Conservation (phyloP, 1,140 invertebrate species). For the Diuraphis noxia region DNA sequence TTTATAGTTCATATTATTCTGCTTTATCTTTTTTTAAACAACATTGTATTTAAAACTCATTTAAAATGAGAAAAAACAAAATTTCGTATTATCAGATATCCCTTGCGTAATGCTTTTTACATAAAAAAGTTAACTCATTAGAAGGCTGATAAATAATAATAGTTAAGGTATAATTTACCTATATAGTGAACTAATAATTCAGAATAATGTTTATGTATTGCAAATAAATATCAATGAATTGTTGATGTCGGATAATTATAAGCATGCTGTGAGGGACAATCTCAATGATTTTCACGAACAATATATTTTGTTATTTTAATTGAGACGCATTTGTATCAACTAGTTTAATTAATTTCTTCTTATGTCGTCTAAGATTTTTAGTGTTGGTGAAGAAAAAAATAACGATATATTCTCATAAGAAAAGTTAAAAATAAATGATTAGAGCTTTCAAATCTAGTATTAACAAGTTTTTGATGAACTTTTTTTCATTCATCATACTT, state of each 20-base stretch:
- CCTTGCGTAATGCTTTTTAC: neutral
- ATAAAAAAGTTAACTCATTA: neutral
- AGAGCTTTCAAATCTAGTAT: neutral
- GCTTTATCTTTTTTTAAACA: neutral
- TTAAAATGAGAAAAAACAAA: neutral
- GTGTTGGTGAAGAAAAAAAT: neutral
- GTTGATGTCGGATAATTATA: neutral
- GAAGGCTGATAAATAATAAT: neutral
- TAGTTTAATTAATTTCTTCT: neutral
- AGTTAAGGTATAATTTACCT: neutral
- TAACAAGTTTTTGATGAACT: neutral
- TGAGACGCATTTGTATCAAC: neutral
- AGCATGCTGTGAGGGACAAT: neutral
- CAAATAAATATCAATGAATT: neutral
- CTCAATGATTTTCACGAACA: neutral
- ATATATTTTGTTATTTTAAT: neutral
- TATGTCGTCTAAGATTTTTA: neutral
- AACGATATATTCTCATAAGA: neutral
- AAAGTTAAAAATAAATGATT: too few relatives aligned
- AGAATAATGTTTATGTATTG: neutral
- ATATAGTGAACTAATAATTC: neutral
- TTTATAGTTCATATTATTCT: neutral
- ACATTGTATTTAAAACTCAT: neutral
- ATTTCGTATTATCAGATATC: neutral
- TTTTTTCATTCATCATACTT: neutral